Evolutionary conservation across 2,113 vertebrate genomes (phyloP).

Genomic region (Nannospalax galili): DNA sequence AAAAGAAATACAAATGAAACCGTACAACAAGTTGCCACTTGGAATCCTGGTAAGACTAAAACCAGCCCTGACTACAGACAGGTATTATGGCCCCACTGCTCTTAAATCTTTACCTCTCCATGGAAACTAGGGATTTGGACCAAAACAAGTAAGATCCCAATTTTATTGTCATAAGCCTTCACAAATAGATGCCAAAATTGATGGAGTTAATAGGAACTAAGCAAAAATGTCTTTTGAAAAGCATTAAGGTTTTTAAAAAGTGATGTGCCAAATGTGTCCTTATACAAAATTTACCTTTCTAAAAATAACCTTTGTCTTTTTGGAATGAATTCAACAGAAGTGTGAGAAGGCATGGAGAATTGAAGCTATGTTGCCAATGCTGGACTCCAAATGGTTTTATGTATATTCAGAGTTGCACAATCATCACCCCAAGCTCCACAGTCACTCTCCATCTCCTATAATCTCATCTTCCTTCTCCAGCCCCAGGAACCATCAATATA

Average conservation of each 20-base stretch:
- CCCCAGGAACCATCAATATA: background rate
- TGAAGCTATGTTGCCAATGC: background rate
- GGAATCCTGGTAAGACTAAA: background rate
- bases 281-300: background rate
- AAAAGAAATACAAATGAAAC: constrained; percentile 7
- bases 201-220: background rate
- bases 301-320: background rate
- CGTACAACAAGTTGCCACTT: background rate
- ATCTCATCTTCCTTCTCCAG: background rate
- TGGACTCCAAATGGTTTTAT: background rate
- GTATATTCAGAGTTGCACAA: background rate
- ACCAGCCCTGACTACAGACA: background rate
- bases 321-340: constrained; percentile 5
- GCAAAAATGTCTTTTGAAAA: constrained; percentile 16
- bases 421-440: background rate
- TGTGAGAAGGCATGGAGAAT: background rate
- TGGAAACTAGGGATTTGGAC: background rate
- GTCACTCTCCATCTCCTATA: background rate
- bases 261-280: background rate
- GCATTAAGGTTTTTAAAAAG: background rate
- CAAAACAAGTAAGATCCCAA: background rate
- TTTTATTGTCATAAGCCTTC: background rate
- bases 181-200: background rate
- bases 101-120: background rate
- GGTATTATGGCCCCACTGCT: background rate